These are phyloP conservation scores for Oncorhynchus nerka DNA, from an alignment of 2,113 vertebrate genomes.

Conservation along the genomic window DNA sequence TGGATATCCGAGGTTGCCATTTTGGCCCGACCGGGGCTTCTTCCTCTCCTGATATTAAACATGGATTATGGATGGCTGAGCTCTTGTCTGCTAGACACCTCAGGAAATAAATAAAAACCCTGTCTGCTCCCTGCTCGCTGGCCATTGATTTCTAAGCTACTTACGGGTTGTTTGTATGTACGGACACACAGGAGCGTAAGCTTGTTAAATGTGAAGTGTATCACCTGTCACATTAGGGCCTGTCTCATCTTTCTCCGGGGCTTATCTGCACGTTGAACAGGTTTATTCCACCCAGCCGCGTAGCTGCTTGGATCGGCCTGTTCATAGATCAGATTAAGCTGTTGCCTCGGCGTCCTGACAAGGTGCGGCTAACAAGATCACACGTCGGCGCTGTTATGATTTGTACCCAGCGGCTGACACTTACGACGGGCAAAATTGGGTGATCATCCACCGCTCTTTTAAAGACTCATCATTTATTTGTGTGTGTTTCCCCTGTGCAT, in stretches of 20 bases:
- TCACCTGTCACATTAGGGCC: constrained; percentile 60
- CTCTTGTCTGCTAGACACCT: constrained; percentile 40
- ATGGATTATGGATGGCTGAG: constrained; percentile 68
- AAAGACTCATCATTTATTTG: not conserved
- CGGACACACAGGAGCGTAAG: constrained; percentile 69
- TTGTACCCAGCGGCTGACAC: constrained; percentile 14
- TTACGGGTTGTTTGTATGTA: constrained; percentile 74
- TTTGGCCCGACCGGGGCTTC: not conserved
- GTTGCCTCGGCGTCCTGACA: constrained; percentile 14
- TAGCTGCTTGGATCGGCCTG: constrained; percentile 6
- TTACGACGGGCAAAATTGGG: constrained; percentile 13
- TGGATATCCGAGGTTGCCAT: constrained; percentile 51
- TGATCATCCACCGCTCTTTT: constrained; percentile 37
- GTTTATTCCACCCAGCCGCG: constrained; percentile 20
- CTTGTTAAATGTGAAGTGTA: constrained; percentile 75
- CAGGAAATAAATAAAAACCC: constrained; percentile 10
- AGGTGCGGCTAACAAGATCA: constrained; percentile 16
- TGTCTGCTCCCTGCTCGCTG: constrained; percentile 14
- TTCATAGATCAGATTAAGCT: constrained; percentile 42
- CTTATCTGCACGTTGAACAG: constrained; percentile 37
- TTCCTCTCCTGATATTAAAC: constrained; percentile 69
- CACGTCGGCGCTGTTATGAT: constrained; percentile 9
- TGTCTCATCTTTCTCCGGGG: constrained; percentile 44
- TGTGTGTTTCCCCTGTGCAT: constrained; percentile 3
- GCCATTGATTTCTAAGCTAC: constrained; percentile 69